Conservation (phyloP, 2,888 invertebrate species). For the Calameuta filiformis region DNA sequence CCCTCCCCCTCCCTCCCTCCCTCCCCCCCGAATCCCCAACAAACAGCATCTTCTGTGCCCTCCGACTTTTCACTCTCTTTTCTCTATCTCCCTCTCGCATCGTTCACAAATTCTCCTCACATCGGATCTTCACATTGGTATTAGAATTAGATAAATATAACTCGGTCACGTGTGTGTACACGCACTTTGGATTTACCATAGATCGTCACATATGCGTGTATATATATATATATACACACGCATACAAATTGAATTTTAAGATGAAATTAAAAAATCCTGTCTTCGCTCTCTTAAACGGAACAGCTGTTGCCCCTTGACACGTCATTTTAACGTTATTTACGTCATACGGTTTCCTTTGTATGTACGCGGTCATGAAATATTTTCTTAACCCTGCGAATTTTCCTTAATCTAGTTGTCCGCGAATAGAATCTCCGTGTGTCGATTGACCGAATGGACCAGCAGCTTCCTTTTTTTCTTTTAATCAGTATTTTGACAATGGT, state of each 20-base stretch:
- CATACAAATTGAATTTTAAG: neutral
- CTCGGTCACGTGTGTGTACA: slow-evolving; percentile 16
- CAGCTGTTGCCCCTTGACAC: slow-evolving; percentile 42
- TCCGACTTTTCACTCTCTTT: slow-evolving; percentile 16
- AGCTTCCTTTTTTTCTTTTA: too few relatives aligned
- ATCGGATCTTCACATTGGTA: slow-evolving; percentile 23
- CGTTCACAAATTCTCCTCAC: slow-evolving; percentile 6
- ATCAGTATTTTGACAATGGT: too few relatives aligned
- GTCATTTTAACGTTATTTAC: slow-evolving; percentile 21
- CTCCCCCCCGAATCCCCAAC: slow-evolving; percentile 14
- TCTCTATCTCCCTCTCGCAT: slow-evolving; percentile 6
- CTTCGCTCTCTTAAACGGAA: slow-evolving; percentile 18
- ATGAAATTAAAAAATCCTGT: slow-evolving; percentile 24
- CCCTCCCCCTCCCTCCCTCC: neutral
- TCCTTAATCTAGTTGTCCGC: neutral
- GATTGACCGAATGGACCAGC: too few relatives aligned
- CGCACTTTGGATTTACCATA: neutral
- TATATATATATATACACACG: neutral
- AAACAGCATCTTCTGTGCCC: slow-evolving; percentile 27
- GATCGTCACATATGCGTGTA: neutral
- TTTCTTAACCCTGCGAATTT: slow-evolving; percentile 35
- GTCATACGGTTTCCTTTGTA: too few relatives aligned
- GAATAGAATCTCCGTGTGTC: too few relatives aligned
- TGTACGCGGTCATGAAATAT: too few relatives aligned
- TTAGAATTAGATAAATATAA: slow-evolving; percentile 55